Percentiles rank a stretch among this genome's conserved stretches.
Conservation (phyloP, 2,888 invertebrate genomes). For the Ferdinandea cuprea region DNA sequence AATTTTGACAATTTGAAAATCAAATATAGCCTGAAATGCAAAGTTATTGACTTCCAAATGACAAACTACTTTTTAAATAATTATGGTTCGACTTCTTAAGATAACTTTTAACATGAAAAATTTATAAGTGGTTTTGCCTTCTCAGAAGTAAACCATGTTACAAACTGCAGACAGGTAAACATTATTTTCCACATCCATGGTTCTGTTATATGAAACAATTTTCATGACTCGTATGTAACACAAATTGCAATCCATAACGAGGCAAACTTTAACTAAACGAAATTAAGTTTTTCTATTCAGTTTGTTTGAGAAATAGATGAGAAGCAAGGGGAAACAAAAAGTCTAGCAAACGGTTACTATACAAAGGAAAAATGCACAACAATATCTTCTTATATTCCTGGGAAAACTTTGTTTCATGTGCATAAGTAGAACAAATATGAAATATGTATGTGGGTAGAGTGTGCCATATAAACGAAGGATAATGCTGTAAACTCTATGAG, state of each 20-base stretch:
- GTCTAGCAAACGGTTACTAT: conserved; percentile 14
- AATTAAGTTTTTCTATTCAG: conserved; percentile 33
- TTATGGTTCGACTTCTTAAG: too few species aligned
- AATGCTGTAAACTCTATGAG: too few species aligned
- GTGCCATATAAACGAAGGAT: conserved; percentile 25
- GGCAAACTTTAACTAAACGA: conserved; percentile 55
- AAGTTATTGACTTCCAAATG: too few species aligned
- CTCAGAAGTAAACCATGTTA: too few species aligned
- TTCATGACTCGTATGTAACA: conserved; percentile 29
- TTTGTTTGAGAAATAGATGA: not conserved
- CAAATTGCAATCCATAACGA: conserved; percentile 51
- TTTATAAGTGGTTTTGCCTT: too few species aligned
- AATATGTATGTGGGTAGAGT: conserved; percentile 18
- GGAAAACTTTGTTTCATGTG: conserved; percentile 48
- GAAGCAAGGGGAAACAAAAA: not conserved
- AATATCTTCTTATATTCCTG: conserved; percentile 51
- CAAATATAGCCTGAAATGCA: too few species aligned
- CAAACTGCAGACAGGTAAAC: not conserved
- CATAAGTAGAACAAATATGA: conserved; percentile 56
- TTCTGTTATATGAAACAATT: not conserved
- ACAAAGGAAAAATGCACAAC: conserved; percentile 48
- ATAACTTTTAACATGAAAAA: too few species aligned
- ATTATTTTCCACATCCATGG: not conserved
- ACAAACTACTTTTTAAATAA: too few species aligned
- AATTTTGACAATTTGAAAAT: too few species aligned